Percentiles rank a stretch among this genome's conserved stretches.
Conservation (phyloP, 1,140 invertebrate genomes). For the Bombus breviceps region DNA sequence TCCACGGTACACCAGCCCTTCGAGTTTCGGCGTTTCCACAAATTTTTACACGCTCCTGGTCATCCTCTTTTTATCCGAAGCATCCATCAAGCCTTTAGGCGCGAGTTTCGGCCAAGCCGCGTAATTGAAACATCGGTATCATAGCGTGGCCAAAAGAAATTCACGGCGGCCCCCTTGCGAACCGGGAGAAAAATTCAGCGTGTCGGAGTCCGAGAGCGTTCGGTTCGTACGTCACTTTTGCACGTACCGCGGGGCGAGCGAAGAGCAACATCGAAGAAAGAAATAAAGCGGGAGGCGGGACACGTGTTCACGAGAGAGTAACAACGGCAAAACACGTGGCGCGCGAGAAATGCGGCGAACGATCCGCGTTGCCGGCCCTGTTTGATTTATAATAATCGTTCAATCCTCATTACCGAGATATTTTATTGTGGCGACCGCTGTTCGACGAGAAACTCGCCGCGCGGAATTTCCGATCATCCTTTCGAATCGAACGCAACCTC, state of each 20-base stretch:
- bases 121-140: constrained; percentile 52
- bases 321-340: constrained; percentile 76
- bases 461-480: constrained; percentile 26
- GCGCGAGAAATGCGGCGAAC: constrained; percentile 74
- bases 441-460: constrained; percentile 20
- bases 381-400: constrained; percentile 80
- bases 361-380: constrained; percentile 48
- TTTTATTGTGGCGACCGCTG: constrained; percentile 54
- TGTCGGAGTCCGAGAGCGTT: not conserved
- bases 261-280: constrained; percentile 23
- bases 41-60: not conserved
- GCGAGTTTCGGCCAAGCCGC: constrained; percentile 12
- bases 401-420: constrained; percentile 76
- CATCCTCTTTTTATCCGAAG: not conserved
- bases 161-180: not conserved
- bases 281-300: constrained; percentile 40
- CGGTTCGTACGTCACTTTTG: constrained; percentile 50
- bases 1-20: no score
- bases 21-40: not conserved
- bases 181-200: constrained; percentile 32
- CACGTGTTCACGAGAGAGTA: constrained; percentile 74
- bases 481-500: not conserved
- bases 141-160: constrained; percentile 41
- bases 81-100: constrained; percentile 2
- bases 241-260: constrained; percentile 31